These are phyloP conservation scores for Peromyscus maniculatus DNA, from an alignment of 2,113 vertebrate species.

Conservation along the genomic window DNA sequence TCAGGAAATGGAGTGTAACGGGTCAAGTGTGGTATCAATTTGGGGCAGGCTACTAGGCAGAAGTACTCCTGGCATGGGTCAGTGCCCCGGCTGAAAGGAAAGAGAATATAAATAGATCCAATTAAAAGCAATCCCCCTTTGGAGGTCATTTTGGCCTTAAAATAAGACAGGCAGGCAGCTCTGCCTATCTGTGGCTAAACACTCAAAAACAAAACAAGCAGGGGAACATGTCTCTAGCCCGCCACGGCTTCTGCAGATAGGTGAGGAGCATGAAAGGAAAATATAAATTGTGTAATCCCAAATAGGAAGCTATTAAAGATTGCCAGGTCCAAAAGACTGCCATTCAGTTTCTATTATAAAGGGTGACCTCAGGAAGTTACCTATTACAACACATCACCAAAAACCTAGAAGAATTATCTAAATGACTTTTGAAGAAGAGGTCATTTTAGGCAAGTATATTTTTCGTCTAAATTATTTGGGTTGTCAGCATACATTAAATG, in stretches of 20 bases:
- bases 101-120: slow-evolving; percentile 77
- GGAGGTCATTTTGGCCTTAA: slow-evolving; percentile 66
- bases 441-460: neutral
- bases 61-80: slow-evolving; percentile 73
- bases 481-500: neutral
- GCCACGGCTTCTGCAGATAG: neutral
- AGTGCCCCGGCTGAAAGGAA: slow-evolving; percentile 68
- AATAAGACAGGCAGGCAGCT: slow-evolving; percentile 47
- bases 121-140: slow-evolving; percentile 74
- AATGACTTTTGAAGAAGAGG: neutral
- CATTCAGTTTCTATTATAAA: slow-evolving; percentile 8
- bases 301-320: neutral
- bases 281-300: neutral
- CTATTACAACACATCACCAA: neutral
- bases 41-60: slow-evolving; percentile 74
- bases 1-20: slow-evolving; percentile 80
- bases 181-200: slow-evolving; percentile 10
- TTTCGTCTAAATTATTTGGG: slow-evolving; percentile 1
- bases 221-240: neutral
- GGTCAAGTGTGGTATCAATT: slow-evolving; percentile 77
- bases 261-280: neutral
- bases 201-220: neutral
- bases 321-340: neutral
- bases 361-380: slow-evolving; percentile 9
- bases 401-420: slow-evolving; percentile 40